Evolutionary conservation across 2,797 vertebrate species (phyloP).

Genomic region (Mycteria americana): DNA sequence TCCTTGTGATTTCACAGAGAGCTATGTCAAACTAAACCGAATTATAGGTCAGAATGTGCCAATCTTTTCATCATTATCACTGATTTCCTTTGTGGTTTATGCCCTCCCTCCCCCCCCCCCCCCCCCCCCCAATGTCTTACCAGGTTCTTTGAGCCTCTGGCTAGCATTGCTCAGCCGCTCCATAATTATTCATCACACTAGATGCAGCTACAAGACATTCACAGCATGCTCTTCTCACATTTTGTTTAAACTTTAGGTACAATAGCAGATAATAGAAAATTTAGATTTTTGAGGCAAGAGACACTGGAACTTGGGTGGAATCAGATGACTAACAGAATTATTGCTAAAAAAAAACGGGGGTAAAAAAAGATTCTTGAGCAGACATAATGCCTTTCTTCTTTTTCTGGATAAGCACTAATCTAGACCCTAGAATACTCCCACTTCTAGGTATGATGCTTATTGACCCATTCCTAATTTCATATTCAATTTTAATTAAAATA

Average conservation of each 20-base stretch:
- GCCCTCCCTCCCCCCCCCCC: background rate
- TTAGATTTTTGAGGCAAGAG: background rate
- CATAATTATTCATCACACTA: background rate
- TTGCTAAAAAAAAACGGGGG: background rate
- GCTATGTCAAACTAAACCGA: background rate
- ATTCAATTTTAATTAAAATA: background rate
- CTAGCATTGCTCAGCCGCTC: background rate
- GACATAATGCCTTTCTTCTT: background rate
- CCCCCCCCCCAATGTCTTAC: background rate
- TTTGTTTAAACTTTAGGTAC: slow-evolving; percentile 2
- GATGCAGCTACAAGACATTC: background rate
- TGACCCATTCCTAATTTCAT: background rate
- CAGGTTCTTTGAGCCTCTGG: background rate
- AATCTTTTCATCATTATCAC: background rate
- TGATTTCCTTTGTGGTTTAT: background rate
- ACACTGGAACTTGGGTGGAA: background rate
- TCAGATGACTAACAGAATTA: background rate
- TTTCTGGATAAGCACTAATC: background rate
- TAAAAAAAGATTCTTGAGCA: background rate
- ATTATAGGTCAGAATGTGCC: background rate
- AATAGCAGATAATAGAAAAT: background rate
- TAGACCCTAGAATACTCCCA: background rate
- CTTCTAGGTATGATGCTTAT: background rate
- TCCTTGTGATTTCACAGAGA: background rate
- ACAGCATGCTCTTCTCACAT: background rate